Conservation (phyloP, 2,797 vertebrate genomes). For the Bufotes viridis region DNA sequence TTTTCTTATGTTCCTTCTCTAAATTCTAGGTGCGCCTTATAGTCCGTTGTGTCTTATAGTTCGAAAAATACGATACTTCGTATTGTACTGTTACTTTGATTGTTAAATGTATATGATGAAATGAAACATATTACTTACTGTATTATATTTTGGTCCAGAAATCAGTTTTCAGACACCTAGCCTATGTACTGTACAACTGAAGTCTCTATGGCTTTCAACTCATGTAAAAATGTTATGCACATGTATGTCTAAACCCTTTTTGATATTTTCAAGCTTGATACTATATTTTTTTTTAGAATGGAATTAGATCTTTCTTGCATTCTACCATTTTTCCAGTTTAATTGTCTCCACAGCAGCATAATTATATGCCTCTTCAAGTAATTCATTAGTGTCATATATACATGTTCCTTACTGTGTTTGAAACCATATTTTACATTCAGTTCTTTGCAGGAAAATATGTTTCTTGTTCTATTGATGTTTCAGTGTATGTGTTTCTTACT, state of each 20-base stretch:
- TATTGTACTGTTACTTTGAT: too few species aligned
- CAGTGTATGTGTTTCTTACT: not conserved
- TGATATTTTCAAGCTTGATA: not conserved
- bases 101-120: too few species aligned
- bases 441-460: not conserved
- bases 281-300: not conserved
- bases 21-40: too few species aligned
- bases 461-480: not conserved
- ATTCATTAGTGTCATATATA: constrained; percentile 2
- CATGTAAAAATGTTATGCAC: not conserved
- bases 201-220: too few species aligned
- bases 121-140: too few species aligned
- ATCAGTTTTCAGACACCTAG: too few species aligned
- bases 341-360: not conserved
- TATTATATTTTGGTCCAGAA: too few species aligned
- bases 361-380: not conserved
- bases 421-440: not conserved
- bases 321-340: not conserved
- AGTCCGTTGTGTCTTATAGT: too few species aligned
- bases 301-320: not conserved
- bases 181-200: too few species aligned
- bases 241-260: not conserved
- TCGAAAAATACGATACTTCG: too few species aligned
- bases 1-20: too few species aligned
- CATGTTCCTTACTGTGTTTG: not conserved